Conservation (phyloP, 2,797 vertebrate genomes). For the Pseudochirops cupreus region DNA sequence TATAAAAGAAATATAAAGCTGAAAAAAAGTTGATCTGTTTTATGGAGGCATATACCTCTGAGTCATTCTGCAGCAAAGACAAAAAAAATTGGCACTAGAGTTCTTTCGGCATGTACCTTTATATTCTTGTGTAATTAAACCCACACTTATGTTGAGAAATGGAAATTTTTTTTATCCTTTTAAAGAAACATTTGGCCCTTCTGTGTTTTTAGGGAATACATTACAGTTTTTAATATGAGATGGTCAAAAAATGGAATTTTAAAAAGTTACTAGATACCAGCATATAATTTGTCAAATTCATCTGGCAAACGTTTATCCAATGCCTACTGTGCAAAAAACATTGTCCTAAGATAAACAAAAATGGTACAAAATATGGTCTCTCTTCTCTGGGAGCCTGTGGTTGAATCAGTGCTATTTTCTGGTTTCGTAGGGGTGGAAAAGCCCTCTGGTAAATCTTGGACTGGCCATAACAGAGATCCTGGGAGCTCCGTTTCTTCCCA, state of each 20-base stretch:
- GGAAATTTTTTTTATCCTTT: slow-evolving; percentile 8
- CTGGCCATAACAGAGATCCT: background rate
- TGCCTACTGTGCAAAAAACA: background rate
- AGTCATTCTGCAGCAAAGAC: slow-evolving; percentile 2
- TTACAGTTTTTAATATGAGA: slow-evolving; percentile 38
- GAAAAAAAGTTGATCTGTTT: background rate
- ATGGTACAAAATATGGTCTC: background rate
- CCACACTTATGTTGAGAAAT: slow-evolving; percentile 44
- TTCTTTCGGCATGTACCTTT: slow-evolving; percentile 40
- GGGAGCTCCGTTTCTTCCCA: background rate
- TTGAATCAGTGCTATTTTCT: background rate
- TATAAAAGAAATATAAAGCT: background rate
- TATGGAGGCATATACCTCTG: slow-evolving; percentile 1
- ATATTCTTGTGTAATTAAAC: background rate
- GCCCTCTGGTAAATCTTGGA: background rate
- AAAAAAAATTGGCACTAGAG: background rate
- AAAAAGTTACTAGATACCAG: background rate
- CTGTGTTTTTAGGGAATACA: slow-evolving; percentile 39
- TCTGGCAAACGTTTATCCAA: background rate
- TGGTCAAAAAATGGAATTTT: background rate
- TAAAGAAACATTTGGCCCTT: slow-evolving; percentile 1
- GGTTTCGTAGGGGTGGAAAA: background rate
- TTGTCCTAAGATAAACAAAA: background rate
- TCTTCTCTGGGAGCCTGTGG: background rate
- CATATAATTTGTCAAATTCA: background rate